These are phyloP conservation scores for Mycteria americana DNA, from an alignment of 2,797 vertebrate species.

Conservation along the genomic window DNA sequence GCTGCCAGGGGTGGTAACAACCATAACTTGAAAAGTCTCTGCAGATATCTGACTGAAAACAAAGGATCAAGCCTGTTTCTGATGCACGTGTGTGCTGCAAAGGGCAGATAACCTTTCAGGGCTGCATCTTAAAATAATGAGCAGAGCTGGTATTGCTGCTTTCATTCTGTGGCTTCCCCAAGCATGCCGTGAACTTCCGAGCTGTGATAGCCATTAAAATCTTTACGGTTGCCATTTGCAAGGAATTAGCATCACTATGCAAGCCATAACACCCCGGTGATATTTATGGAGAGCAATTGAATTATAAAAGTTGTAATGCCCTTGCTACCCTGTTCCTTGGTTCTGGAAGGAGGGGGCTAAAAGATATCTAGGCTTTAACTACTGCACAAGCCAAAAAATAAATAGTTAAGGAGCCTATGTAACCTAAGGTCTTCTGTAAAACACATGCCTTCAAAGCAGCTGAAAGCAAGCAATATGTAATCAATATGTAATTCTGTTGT, in stretches of 20 bases:
- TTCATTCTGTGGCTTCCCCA: background rate
- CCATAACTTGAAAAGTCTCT: background rate
- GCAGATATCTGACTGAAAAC: background rate
- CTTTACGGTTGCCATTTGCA: conserved; percentile 16
- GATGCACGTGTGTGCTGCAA: background rate
- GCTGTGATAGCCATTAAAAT: background rate
- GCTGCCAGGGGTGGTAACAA: background rate
- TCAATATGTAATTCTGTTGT: background rate
- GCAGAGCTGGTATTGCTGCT: background rate
- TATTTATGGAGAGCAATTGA: background rate
- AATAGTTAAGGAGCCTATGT: background rate
- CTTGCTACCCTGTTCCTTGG: background rate
- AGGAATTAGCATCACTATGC: background rate
- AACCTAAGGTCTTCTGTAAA: background rate
- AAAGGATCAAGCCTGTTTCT: background rate
- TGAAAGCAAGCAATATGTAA: background rate
- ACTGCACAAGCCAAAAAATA: background rate
- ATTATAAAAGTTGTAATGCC: background rate
- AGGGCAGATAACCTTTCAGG: conserved; percentile 44
- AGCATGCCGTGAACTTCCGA: background rate
- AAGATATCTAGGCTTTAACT: background rate
- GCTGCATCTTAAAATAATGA: conserved; percentile 2
- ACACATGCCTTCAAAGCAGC: background rate
- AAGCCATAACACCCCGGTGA: background rate
- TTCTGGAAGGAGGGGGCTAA: background rate